Conservation (phyloP, 2,888 invertebrate genomes). For the Diplazon laetatorius region DNA sequence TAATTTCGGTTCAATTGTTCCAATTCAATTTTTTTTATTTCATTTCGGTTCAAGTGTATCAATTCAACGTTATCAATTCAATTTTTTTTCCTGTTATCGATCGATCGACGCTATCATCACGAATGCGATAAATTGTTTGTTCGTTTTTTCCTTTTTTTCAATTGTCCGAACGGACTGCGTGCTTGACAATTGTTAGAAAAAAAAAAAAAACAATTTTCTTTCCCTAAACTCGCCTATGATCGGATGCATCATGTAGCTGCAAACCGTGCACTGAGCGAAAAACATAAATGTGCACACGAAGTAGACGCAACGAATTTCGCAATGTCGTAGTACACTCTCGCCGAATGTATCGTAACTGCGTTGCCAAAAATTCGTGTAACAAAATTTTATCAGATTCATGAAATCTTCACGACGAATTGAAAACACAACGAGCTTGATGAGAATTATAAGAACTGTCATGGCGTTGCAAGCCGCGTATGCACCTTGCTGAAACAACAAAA, state of each 20-base stretch:
- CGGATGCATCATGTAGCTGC: slow-evolving; percentile 52
- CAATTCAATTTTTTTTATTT: too few relatives aligned
- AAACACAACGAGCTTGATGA: slow-evolving; percentile 55
- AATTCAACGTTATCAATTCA: too few relatives aligned
- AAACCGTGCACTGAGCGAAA: slow-evolving; percentile 62
- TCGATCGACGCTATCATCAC: too few relatives aligned
- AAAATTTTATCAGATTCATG: slow-evolving; percentile 57
- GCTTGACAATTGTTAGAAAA: too few relatives aligned
- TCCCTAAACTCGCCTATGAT: slow-evolving; percentile 56
- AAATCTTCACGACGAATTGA: slow-evolving; percentile 50
- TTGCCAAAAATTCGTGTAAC: slow-evolving; percentile 61
- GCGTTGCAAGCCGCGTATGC: slow-evolving; percentile 61
- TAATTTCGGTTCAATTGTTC: too few relatives aligned
- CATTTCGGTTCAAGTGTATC: too few relatives aligned
- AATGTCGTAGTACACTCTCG: slow-evolving; percentile 33
- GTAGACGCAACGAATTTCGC: slow-evolving; percentile 53
- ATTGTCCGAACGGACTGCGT: too few relatives aligned
- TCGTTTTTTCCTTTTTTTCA: too few relatives aligned
- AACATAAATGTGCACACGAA: slow-evolving; percentile 59
- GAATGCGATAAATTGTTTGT: too few relatives aligned
- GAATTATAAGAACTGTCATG: slow-evolving; percentile 60
- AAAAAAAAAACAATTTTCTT: too few relatives aligned
- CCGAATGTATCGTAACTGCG: slow-evolving; percentile 51
- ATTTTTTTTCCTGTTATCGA: too few relatives aligned
- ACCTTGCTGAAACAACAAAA: slow-evolving; percentile 54